A percentile compares a stretch with the other conserved stretches of the same genome.
Evolutionary conservation across 2,113 vertebrate genomes (phyloP).

Genomic region (Anoura caudifer): DNA sequence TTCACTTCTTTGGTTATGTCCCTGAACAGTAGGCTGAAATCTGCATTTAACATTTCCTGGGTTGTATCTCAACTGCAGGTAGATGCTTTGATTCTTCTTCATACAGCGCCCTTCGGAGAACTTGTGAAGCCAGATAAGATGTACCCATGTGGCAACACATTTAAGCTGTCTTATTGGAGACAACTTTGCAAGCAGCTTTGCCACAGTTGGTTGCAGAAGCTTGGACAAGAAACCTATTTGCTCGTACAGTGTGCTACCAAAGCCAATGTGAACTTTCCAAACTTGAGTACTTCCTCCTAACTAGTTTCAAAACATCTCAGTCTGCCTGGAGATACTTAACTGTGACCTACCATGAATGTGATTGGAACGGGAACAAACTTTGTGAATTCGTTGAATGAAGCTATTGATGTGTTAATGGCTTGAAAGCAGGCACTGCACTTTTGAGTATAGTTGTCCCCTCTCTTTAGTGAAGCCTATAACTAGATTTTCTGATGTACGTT

Average conservation of each 20-base stretch:
- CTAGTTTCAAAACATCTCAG: background rate
- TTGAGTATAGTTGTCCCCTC: background rate
- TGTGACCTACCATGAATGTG: background rate
- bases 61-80: background rate
- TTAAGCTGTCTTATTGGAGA: constrained; percentile 43
- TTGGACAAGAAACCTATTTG: constrained; percentile 34
- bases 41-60: background rate
- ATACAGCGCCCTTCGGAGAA: background rate
- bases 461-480: background rate
- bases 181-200: constrained; percentile 37
- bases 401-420: background rate
- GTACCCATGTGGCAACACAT: background rate
- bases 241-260: constrained; percentile 40
- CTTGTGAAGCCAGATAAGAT: constrained; percentile 16
- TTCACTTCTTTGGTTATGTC: background rate
- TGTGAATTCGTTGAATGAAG: background rate
- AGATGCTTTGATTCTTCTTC: constrained; percentile 35
- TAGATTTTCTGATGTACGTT: background rate
- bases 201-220: constrained; percentile 11
- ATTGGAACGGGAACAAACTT: background rate
- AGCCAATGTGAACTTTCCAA: background rate
- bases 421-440: background rate
- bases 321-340: background rate
- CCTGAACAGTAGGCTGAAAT: background rate
- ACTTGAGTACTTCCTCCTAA: background rate